These are phyloP conservation scores for Chanos chanos DNA, from an alignment of 2,797 vertebrate species.

Conservation along the genomic window DNA sequence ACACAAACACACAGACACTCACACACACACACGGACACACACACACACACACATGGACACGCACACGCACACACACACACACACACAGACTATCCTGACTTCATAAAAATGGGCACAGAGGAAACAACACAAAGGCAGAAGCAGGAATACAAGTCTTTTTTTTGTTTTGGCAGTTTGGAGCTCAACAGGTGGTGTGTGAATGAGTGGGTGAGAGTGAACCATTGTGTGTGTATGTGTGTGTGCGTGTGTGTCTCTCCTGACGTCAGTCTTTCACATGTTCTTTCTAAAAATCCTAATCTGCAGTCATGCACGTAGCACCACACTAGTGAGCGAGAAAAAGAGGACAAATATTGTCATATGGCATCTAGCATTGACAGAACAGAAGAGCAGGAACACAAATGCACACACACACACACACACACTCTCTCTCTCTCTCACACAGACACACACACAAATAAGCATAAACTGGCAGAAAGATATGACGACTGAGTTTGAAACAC, in stretches of 20 bases:
- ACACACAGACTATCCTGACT: slow-evolving; percentile 34
- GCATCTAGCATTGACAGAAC: too few species aligned
- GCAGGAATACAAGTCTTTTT: slow-evolving; percentile 62
- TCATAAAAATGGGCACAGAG: slow-evolving; percentile 61
- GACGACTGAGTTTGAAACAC: too few species aligned
- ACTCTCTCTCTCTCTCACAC: neutral
- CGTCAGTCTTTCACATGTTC: too few species aligned
- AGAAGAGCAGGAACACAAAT: too few species aligned
- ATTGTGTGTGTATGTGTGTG: slow-evolving; percentile 4
- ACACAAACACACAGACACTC: slow-evolving; percentile 44
- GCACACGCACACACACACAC: slow-evolving; percentile 44
- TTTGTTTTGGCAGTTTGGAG: slow-evolving; percentile 61
- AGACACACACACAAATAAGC: neutral
- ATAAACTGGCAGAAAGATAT: neutral
- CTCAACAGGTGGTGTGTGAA: slow-evolving; percentile 35
- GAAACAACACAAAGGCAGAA: slow-evolving; percentile 62
- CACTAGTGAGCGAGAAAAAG: too few species aligned
- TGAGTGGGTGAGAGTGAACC: neutral
- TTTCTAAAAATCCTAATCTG: too few species aligned
- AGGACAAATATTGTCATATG: too few species aligned
- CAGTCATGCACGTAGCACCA: too few species aligned
- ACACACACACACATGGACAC: slow-evolving; percentile 45
- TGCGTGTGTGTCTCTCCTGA: too few species aligned
- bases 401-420: neutral
- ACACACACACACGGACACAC: slow-evolving; percentile 40